These are phyloP conservation scores for Coecobrya sp. DNA, from an alignment of 2,888 invertebrate genomes.

Conservation along the genomic window DNA sequence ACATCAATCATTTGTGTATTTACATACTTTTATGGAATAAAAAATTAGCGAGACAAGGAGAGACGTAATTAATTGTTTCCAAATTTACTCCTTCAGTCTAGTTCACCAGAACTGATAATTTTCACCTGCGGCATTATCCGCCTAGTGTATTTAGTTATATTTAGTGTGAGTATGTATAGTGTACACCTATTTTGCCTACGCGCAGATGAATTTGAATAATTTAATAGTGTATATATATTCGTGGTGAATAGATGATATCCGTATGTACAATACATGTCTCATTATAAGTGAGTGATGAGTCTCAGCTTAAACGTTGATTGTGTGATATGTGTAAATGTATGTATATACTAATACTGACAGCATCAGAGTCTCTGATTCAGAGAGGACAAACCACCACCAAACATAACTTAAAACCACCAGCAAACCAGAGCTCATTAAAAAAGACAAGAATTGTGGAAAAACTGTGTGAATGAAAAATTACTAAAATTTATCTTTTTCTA, in stretches of 20 bases:
- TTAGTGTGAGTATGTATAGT: conserved; percentile 18
- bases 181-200: neutral
- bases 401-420: neutral
- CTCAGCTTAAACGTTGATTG: conserved; percentile 41
- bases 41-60: conserved; percentile 39
- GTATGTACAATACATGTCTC: conserved; percentile 51
- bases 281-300: conserved; percentile 76
- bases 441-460: conserved; percentile 62
- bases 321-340: conserved; percentile 59
- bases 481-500: conserved; percentile 39
- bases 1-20: conserved; percentile 65
- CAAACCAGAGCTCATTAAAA: conserved; percentile 59
- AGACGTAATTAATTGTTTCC: conserved; percentile 66
- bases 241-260: neutral
- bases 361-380: too few species aligned
- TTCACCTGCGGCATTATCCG: conserved; percentile 31
- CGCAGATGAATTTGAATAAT: neutral
- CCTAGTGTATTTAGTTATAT: too few species aligned
- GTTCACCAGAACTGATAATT: conserved; percentile 54
- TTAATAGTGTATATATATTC: too few species aligned
- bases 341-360: too few species aligned
- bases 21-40: conserved; percentile 65
- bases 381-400: too few species aligned
- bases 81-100: conserved; percentile 16
- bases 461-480: conserved; percentile 68